phyloP scores from a whole-genome alignment of 1,140 invertebrate species.

The Procambarus virginalis region DNA sequence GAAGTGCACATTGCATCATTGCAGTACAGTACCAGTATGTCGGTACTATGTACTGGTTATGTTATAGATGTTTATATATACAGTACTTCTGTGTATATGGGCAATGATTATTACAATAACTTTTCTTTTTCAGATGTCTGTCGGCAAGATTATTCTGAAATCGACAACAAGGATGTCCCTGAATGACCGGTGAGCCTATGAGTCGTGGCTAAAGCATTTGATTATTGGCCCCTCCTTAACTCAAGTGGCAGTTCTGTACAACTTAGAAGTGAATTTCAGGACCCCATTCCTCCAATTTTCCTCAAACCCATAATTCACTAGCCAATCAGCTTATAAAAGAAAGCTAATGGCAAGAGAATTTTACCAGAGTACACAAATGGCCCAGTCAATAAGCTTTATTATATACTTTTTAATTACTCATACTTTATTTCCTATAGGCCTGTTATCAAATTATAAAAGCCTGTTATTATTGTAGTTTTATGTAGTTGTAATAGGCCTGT shows the following conservation, averaged over 20 bases:
- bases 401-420: not conserved
- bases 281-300: constrained; percentile 26
- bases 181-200: constrained; percentile 61
- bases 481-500: constrained; percentile 12
- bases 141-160: constrained; percentile 62
- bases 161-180: constrained; percentile 63
- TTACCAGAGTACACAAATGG: constrained; percentile 5
- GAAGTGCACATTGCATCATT: no score
- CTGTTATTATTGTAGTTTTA: constrained; percentile 16
- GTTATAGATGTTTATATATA: not conserved
- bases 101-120: no score
- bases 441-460: not conserved
- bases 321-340: constrained; percentile 55
- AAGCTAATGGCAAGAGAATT: constrained; percentile 31
- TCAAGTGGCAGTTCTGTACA: constrained; percentile 21
- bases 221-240: constrained; percentile 20
- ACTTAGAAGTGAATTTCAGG: constrained; percentile 25
- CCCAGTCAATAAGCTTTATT: constrained; percentile 1
- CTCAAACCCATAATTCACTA: constrained; percentile 21
- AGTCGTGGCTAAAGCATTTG: constrained; percentile 20
- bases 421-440: constrained; percentile 16
- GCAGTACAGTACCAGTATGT: no score
- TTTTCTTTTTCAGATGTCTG: constrained; percentile 46
- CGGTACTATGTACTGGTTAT: no score
- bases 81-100: not conserved